Percentiles rank a stretch among this genome's conserved stretches.
Evolutionary conservation across 2,888 invertebrate genomes (phyloP).

Genomic region (Stenotaenia linearis): DNA sequence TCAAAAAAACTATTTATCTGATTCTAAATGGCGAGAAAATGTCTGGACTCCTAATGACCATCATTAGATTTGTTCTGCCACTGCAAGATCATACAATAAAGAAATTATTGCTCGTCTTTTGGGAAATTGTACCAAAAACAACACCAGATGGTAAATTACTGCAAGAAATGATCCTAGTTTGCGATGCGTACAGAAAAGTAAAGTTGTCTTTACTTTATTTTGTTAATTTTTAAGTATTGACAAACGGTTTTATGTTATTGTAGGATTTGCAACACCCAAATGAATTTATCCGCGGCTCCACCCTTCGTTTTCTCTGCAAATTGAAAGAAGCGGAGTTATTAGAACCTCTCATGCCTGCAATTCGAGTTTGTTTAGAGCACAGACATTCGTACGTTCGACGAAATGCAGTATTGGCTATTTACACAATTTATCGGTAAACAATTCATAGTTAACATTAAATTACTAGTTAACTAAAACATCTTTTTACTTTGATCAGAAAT

Average conservation of each 20-base stretch:
- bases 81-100: constrained; percentile 91
- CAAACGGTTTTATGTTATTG: background rate
- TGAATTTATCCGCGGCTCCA: constrained; percentile 98
- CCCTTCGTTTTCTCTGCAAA: constrained; percentile 82
- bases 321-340: constrained; percentile 94
- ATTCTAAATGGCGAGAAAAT: constrained; percentile 93
- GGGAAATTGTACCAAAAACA: constrained; percentile 99
- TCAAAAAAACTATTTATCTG: constrained; percentile 91
- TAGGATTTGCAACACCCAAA: constrained; percentile 98
- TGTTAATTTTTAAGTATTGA: too few species aligned
- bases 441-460: background rate
- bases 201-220: constrained; percentile 34
- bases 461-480: background rate
- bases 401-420: constrained; percentile 97
- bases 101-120: constrained; percentile 92
- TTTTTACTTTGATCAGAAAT: constrained; percentile 63
- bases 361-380: constrained; percentile 88
- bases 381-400: constrained; percentile 96
- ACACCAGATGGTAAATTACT: constrained; percentile 83
- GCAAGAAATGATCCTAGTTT: constrained; percentile 98
- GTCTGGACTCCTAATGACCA: constrained; percentile 89
- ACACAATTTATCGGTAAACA: constrained; percentile 81
- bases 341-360: constrained; percentile 98
- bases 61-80: constrained; percentile 82
- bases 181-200: constrained; percentile 97